Evolutionary conservation across 2,888 invertebrate species (phyloP).

Genomic region (Pycnomerus fuliginosus): DNA sequence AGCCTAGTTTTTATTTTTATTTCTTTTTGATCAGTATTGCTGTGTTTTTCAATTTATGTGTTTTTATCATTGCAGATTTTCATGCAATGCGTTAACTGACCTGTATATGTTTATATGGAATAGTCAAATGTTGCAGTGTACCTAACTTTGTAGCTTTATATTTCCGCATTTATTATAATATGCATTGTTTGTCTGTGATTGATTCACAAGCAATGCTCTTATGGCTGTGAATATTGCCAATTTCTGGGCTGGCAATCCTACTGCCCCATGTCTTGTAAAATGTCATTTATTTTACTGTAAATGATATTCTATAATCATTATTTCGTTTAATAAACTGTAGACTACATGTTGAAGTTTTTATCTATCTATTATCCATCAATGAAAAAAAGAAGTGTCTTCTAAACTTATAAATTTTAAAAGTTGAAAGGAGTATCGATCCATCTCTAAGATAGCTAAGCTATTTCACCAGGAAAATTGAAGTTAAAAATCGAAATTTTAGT

Average conservation of each 20-base stretch:
- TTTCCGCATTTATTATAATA: slow-evolving; percentile 23
- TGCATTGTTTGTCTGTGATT: slow-evolving; percentile 29
- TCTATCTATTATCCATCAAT: no score
- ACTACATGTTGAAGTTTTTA: no score
- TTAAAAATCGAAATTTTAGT: no score
- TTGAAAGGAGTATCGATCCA: no score
- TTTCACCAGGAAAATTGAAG: no score
- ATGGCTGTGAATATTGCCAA: slow-evolving; percentile 46
- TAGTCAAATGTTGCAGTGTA: slow-evolving; percentile 19
- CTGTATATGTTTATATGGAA: slow-evolving; percentile 21
- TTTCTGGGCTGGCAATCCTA: slow-evolving; percentile 31
- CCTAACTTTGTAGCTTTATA: slow-evolving; percentile 21
- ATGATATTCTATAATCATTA: slow-evolving; percentile 26
- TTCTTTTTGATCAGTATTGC: slow-evolving; percentile 1
- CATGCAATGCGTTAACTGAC: no score
- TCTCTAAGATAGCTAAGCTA: no score
- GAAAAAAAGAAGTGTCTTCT: no score
- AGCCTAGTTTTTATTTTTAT: no score
- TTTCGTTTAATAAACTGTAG: slow-evolving; percentile 25
- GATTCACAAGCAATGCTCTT: slow-evolving; percentile 36
- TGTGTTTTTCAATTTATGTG: slow-evolving; percentile 1
- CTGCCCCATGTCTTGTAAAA: slow-evolving; percentile 37
- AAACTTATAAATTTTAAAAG: no score
- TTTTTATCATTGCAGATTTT: no score
- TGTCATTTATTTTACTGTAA: slow-evolving; percentile 31